Base-by-base conservation (phyloP, 2,888 invertebrate species). In the Drosophila siamana region DNA sequence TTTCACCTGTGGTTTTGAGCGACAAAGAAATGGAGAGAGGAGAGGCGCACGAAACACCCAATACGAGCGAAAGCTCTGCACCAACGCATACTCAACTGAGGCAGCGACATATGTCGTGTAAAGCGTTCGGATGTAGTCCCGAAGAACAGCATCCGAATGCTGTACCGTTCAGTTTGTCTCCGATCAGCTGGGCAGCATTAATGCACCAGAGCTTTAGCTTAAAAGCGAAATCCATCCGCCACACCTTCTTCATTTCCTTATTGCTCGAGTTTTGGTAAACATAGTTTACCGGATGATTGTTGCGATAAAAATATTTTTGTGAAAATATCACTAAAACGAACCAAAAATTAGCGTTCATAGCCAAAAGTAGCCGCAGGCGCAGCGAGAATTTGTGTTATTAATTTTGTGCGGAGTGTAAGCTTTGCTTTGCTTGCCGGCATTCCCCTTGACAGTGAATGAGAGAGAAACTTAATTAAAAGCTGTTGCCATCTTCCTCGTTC, bases 371-470 rank as follows among this genome's bases (percentile, higher is more conserved):
- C 74, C 70, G 69, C 63, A 13, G 16, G 43, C 30, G 66, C 77
- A 43, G 83, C 83, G 78, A 62, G 11, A 26, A 13, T 22, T 44
- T 7, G 13, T 28, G n/a, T 33, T 33, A 13, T 40, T 9, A 8
- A 11, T 46, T 16, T 56, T 48, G 46, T 56, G 47, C 38, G 51
- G 59, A 28, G 33, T 38, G 59, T 51, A 63, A 57, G 63, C 73
- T 69, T 65, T 44, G 59, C 80, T 67, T 38, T 47, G 83, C 70
- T 74, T 85, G 66, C 77, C 88, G 74, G 69, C 69, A 60, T 61
- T 50, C 48, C 67, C 47, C 40, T 70, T 70, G 66, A 47, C 57
- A 62, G 43, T 54, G 60, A 57, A 52, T 59, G 55, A 62, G 67
- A n/a, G 52, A 72, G 47, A 33, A 46, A 55, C 52, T 22, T n/a